Conservation (phyloP, 2,113 vertebrate genomes). For the Vidua chalybeata region DNA sequence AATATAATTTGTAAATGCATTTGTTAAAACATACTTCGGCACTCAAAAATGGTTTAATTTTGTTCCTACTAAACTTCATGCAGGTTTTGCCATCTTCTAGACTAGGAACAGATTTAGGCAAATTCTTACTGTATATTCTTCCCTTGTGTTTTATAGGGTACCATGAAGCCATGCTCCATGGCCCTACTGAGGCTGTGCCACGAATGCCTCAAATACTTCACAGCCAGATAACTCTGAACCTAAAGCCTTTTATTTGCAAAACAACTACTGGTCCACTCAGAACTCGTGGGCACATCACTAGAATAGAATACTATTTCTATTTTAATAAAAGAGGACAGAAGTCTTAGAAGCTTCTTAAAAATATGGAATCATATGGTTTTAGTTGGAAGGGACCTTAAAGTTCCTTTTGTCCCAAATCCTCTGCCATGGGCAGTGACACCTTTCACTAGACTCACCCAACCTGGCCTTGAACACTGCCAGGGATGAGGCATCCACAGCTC, state of each 20-base stretch:
- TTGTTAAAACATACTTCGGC: not conserved
- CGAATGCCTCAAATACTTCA: not conserved
- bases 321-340: not conserved
- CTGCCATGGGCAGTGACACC: not conserved
- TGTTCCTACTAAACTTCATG: not conserved
- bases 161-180: not conserved
- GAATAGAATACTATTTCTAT: not conserved
- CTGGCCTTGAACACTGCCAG: not conserved
- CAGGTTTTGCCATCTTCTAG: not conserved
- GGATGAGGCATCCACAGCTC: not conserved
- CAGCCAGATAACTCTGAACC: not conserved
- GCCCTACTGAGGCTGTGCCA: not conserved
- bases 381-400: not conserved
- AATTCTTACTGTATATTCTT: not conserved
- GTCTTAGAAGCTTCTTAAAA: not conserved
- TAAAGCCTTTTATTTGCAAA: not conserved
- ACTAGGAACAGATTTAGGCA: not conserved
- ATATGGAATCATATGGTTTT: not conserved
- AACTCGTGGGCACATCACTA: not conserved
- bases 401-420: not conserved
- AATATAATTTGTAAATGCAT: constrained; percentile 2
- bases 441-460: not conserved
- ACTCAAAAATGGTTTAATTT: not conserved
- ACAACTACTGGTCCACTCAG: not conserved
- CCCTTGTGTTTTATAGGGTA: not conserved